A percentile compares a stretch with the other conserved stretches of the same genome.
Conservation (phyloP, 2,113 vertebrate species). For the Shinisaurus crocodilurus region DNA sequence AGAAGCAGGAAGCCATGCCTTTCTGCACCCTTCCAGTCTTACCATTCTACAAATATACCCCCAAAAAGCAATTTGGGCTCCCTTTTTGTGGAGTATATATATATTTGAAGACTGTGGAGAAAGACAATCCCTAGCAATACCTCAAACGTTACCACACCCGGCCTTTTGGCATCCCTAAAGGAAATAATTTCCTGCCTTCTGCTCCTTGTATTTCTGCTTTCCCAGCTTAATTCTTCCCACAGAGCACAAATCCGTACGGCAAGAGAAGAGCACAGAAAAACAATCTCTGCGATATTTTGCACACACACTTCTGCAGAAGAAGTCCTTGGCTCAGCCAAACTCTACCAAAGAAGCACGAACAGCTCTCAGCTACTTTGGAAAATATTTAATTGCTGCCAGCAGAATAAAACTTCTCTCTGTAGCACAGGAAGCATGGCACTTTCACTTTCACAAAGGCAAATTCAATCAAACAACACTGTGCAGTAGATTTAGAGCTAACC, state of each 20-base stretch:
- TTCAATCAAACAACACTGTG: fast-evolving
- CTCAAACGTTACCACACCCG: slow-evolving; percentile 37
- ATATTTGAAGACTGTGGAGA: too few species aligned
- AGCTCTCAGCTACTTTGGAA: fast-evolving
- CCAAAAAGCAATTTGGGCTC: neutral
- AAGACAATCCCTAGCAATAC: neutral
- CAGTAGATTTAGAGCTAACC: fast-evolving
- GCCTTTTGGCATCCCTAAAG: slow-evolving; percentile 31
- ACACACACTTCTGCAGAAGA: neutral
- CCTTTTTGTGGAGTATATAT: neutral
- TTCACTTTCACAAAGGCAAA: fast-evolving
- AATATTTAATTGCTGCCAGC: fast-evolving
- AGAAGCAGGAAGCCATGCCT: too few species aligned
- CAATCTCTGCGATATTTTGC: too few species aligned
- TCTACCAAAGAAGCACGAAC: fast-evolving
- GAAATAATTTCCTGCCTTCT: slow-evolving; percentile 35
- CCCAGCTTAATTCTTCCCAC: slow-evolving; percentile 7
- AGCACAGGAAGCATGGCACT: neutral
- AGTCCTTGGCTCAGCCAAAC: neutral
- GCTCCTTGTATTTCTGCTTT: slow-evolving; percentile 12
- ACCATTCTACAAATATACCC: neutral
- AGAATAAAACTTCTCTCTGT: neutral
- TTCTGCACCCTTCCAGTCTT: neutral
- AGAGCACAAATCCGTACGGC: neutral
- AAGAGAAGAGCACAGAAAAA: neutral